Conservation (phyloP, 2,113 vertebrate species). For the Vidua chalybeata region DNA sequence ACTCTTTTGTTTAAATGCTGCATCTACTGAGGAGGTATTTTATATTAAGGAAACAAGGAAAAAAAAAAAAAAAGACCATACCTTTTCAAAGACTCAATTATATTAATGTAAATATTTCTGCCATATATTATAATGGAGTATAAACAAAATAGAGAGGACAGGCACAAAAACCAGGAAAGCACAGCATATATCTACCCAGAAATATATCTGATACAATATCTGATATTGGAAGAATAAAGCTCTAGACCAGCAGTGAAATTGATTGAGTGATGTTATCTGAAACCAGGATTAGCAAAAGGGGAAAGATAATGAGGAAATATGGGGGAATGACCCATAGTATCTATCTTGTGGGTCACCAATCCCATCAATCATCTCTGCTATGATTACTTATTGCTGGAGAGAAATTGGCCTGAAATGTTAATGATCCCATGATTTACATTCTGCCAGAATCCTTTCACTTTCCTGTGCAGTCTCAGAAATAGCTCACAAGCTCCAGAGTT, state of each 20-base stretch:
- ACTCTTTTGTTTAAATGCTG: neutral
- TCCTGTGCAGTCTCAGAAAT: slow-evolving; percentile 1
- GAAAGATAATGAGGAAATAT: slow-evolving; percentile 48
- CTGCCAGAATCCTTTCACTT: slow-evolving; percentile 16
- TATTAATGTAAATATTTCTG: neutral
- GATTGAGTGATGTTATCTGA: slow-evolving; percentile 22
- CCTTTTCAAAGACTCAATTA: neutral
- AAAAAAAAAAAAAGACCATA: accelerated
- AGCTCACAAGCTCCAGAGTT: neutral
- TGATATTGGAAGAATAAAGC: neutral
- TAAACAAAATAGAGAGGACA: neutral
- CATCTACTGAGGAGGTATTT: neutral
- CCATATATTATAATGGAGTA: neutral
- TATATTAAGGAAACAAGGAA: neutral
- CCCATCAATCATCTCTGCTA: slow-evolving; percentile 34
- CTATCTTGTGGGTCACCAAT: neutral
- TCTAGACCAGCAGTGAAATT: slow-evolving; percentile 17
- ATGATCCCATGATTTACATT: slow-evolving; percentile 54
- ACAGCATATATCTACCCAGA: neutral
- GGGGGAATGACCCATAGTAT: neutral
- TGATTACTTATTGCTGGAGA: slow-evolving; percentile 4
- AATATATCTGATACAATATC: neutral
- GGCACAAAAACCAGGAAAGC: neutral
- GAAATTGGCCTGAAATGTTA: slow-evolving; percentile 57
- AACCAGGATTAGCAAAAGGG: slow-evolving; percentile 24